Evolutionary conservation across 2,888 invertebrate species (phyloP).

Genomic region (Acrobasis suavella): DNA sequence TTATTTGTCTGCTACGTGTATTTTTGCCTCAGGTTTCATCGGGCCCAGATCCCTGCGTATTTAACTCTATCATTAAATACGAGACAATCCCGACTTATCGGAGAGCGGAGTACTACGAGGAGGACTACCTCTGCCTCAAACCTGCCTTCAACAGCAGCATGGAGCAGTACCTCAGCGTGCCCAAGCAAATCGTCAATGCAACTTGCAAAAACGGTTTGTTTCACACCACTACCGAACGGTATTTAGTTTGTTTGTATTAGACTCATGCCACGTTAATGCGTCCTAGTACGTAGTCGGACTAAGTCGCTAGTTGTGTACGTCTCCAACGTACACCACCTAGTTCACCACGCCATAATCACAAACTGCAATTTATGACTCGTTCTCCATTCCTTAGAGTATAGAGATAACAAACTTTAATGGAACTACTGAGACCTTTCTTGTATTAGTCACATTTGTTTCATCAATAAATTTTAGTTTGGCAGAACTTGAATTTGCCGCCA

Average conservation of each 20-base stretch:
- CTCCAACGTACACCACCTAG: no score
- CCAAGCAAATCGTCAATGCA: conserved; percentile 54
- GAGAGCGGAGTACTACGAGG: conserved; percentile 57
- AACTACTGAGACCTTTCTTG: no score
- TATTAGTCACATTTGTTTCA: no score
- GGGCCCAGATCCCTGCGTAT: conserved; percentile 62
- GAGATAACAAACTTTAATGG: no score
- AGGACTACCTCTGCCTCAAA: conserved; percentile 66
- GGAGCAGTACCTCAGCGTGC: conserved; percentile 68
- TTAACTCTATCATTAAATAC: conserved; percentile 71
- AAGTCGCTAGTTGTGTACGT: no score
- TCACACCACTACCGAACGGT: neutral
- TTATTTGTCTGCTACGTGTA: neutral
- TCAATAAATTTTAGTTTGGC: no score
- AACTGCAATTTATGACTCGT: no score
- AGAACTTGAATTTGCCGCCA: no score
- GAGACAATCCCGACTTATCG: conserved; percentile 60
- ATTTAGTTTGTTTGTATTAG: neutral
- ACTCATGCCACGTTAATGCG: no score
- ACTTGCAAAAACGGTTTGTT: conserved; percentile 63
- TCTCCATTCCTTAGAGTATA: no score
- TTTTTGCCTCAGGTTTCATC: conserved; percentile 46
- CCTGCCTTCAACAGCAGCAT: conserved; percentile 60
- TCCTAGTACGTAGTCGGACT: no score
- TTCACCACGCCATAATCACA: no score